Conservation (phyloP, 2,113 vertebrate genomes). For the Pogonocichla stellata region DNA sequence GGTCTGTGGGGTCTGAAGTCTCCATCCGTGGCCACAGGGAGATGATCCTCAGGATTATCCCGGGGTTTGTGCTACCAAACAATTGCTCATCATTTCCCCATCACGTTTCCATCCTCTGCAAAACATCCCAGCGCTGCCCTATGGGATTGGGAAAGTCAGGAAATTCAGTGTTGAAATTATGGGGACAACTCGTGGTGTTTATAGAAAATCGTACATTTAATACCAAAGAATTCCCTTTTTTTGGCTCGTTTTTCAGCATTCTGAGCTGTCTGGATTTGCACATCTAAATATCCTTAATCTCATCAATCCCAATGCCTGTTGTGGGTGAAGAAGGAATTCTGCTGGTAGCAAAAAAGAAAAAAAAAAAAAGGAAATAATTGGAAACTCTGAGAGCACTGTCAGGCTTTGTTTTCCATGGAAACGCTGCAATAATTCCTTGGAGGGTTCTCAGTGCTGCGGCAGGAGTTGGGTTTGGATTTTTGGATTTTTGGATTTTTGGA, state of each 20-base stretch:
- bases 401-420: neutral
- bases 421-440: fast-evolving
- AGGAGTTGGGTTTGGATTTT: neutral
- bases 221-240: neutral
- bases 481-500: too few species aligned
- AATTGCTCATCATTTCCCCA: neutral
- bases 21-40: neutral
- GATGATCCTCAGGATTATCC: neutral
- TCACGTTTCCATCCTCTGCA: neutral
- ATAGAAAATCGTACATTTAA: neutral
- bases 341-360: neutral
- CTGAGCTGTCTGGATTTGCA: neutral
- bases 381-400: neutral
- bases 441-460: fast-evolving
- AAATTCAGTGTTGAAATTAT: neutral
- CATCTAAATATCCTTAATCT: neutral
- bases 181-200: neutral
- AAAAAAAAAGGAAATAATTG: neutral
- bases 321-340: neutral
- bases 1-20: neutral
- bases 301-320: neutral
- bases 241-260: neutral
- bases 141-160: neutral
- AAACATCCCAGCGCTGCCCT: neutral
- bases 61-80: neutral